Evolutionary conservation across 2,113 vertebrate species (phyloP).

Genomic region (Nanger granti): DNA sequence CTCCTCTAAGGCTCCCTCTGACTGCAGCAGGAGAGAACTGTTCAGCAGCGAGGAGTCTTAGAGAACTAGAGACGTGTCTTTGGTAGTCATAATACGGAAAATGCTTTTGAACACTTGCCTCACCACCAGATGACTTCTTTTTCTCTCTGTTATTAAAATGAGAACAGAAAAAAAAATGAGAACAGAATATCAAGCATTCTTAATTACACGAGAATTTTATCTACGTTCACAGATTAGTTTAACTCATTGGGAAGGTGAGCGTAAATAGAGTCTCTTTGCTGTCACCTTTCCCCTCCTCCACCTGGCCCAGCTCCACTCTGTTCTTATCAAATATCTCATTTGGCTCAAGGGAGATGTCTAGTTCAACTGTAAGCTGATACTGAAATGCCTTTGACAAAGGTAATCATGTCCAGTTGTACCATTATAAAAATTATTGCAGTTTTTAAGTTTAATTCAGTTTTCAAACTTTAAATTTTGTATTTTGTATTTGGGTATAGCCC

Average conservation of each 20-base stretch:
- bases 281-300: neutral
- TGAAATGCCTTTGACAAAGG: neutral
- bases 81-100: neutral
- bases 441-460: neutral
- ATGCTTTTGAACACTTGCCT: neutral
- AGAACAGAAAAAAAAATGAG: neutral
- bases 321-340: neutral
- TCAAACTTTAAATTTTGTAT: neutral
- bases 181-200: neutral
- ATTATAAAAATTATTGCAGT: neutral
- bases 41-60: neutral
- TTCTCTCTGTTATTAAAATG: neutral
- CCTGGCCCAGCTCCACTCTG: neutral
- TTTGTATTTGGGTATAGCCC: neutral
- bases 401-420: neutral
- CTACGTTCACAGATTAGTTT: neutral
- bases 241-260: neutral
- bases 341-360: neutral
- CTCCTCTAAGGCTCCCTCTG: accelerated
- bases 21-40: neutral
- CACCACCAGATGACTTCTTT: neutral
- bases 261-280: neutral
- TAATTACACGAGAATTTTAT: neutral
- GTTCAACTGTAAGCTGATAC: neutral
- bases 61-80: neutral